phyloP scores from a whole-genome alignment of 2,113 vertebrate species.

The Passer domesticus region DNA sequence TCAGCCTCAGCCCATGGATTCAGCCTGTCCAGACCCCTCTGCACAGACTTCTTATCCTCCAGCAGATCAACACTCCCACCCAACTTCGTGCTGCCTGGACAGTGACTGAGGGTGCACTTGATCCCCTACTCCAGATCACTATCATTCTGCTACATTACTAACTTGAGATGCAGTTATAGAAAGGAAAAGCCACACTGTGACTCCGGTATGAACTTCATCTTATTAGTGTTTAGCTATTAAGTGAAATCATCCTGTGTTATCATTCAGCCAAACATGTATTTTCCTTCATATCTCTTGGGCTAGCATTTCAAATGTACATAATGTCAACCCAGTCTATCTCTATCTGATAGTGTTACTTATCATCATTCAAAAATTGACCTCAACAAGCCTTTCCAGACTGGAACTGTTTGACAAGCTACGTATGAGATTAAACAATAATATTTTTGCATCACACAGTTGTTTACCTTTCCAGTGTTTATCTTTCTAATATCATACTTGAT shows the following conservation, averaged over 20 bases:
- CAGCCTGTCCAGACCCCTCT: background rate
- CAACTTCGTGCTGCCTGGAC: background rate
- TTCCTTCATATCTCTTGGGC: background rate
- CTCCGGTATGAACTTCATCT: background rate
- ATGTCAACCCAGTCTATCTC: background rate
- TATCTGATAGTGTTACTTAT: background rate
- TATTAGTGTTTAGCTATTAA: background rate
- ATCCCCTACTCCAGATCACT: background rate
- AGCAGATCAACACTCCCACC: background rate
- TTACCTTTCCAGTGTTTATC: background rate
- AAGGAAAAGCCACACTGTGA: background rate
- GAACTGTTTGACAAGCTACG: background rate
- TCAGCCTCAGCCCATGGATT: rapidly evolving
- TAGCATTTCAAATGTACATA: background rate
- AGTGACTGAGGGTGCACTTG: background rate
- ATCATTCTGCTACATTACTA: background rate
- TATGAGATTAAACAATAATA: background rate
- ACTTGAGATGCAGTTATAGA: background rate
- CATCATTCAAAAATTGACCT: background rate
- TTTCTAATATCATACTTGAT: background rate
- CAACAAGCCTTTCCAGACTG: background rate
- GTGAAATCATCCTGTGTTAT: background rate
- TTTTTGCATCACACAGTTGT: background rate
- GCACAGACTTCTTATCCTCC: background rate
- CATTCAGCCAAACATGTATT: background rate